phyloP scores from a whole-genome alignment of 2,797 vertebrate species.

The Arvicola amphibius region DNA sequence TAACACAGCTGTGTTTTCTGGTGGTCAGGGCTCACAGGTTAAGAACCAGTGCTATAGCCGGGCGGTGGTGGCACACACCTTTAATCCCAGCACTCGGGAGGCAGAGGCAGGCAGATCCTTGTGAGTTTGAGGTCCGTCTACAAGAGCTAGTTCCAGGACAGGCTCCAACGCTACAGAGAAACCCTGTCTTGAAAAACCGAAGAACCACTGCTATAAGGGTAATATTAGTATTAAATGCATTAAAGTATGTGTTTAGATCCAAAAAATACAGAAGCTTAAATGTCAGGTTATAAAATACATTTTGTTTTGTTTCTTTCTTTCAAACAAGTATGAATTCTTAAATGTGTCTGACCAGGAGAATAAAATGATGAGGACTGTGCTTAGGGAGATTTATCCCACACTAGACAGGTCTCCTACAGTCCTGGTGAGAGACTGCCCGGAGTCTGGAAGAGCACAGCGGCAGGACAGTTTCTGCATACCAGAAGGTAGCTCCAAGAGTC shows the following conservation, averaged over 20 bases:
- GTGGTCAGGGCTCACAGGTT: background rate
- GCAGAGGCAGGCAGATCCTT: too few relatives aligned
- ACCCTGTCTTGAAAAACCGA: too few relatives aligned
- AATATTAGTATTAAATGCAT: background rate
- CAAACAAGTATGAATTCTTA: background rate
- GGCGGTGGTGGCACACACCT: too few relatives aligned
- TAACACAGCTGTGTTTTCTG: background rate
- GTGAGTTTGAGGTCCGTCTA: too few relatives aligned
- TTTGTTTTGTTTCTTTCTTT: background rate
- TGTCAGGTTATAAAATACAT: background rate
- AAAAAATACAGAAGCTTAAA: background rate
- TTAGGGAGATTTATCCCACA: background rate
- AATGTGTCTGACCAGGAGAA: slow-evolving; percentile 15
- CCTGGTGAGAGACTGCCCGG: background rate
- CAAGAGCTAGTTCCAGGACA: too few relatives aligned
- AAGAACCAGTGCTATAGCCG: background rate
- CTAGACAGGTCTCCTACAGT: background rate
- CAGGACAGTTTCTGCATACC: background rate
- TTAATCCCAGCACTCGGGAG: too few relatives aligned
- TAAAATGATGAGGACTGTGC: background rate
- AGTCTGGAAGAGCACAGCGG: background rate
- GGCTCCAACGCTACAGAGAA: too few relatives aligned
- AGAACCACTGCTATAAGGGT: background rate
- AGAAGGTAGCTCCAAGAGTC: background rate
- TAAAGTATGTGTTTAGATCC: background rate